Conservation (phyloP, 2,888 invertebrate species). For the Stomorhina lunata region DNA sequence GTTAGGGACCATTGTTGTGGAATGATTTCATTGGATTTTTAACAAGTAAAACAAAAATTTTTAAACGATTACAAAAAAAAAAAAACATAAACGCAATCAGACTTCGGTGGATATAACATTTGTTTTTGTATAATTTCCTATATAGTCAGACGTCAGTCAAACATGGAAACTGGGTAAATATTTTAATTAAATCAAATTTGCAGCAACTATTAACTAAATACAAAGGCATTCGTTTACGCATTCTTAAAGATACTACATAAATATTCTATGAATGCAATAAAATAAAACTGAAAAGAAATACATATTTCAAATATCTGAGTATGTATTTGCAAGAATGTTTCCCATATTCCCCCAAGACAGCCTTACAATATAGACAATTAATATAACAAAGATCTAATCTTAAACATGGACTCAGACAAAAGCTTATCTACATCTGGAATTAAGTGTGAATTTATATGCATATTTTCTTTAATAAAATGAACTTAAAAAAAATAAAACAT, state of each 20-base stretch:
- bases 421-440: constrained; percentile 58
- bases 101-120: constrained; percentile 6
- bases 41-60: constrained; percentile 14
- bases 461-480: constrained; percentile 28
- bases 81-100: not conserved
- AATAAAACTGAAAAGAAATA: constrained; percentile 25
- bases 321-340: constrained; percentile 41
- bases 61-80: not conserved
- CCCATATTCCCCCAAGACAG: not conserved
- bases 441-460: constrained; percentile 50
- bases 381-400: constrained; percentile 54
- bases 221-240: not conserved
- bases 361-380: constrained; percentile 31
- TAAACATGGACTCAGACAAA: constrained; percentile 44
- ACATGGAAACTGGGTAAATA: constrained; percentile 60
- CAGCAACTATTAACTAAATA: constrained; percentile 33
- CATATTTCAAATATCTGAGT: constrained; percentile 47
- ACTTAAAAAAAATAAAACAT: constrained; percentile 35
- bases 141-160: constrained; percentile 6
- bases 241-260: constrained; percentile 36
- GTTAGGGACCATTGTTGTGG: constrained; percentile 46
- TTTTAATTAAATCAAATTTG: constrained; percentile 61
- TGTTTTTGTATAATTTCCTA: constrained; percentile 1
- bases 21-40: constrained; percentile 53
- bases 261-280: constrained; percentile 39